Conservation (phyloP, 1,140 invertebrate genomes). For the Mesaphorura yosii region DNA sequence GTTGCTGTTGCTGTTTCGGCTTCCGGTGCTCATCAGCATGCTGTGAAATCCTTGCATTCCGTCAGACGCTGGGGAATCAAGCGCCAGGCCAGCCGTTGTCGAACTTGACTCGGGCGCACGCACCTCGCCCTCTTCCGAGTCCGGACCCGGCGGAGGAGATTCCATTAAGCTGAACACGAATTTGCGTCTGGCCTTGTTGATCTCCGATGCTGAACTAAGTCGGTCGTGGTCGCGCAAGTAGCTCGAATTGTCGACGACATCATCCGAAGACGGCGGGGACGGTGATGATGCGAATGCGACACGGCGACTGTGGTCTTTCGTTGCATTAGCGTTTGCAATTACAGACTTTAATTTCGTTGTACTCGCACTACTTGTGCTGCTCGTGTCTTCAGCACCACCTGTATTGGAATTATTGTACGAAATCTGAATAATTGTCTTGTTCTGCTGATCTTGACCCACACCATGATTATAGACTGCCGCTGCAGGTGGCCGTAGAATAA, state of each 20-base stretch:
- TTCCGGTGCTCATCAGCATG: neutral
- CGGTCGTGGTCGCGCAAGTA: neutral
- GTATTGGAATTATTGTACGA: slow-evolving; percentile 22
- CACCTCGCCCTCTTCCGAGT: too few species aligned
- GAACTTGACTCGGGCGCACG: too few species aligned
- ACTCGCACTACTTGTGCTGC: neutral
- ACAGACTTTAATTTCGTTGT: neutral
- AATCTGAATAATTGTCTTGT: slow-evolving; percentile 31
- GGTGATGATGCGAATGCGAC: slow-evolving; percentile 13
- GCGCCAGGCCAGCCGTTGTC: slow-evolving; percentile 19
- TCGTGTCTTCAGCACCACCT: neutral
- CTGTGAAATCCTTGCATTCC: slow-evolving; percentile 3
- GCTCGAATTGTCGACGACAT: neutral
- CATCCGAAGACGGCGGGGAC: neutral
- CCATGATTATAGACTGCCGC: slow-evolving; percentile 10
- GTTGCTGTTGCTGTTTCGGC: neutral
- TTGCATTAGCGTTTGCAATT: neutral
- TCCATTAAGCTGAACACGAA: slow-evolving; percentile 31
- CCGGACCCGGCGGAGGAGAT: too few species aligned
- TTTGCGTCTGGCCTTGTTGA: slow-evolving; percentile 26
- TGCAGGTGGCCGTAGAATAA: slow-evolving; percentile 38
- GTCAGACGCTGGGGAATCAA: slow-evolving; percentile 23
- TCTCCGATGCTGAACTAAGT: slow-evolving; percentile 9
- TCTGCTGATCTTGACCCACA: slow-evolving; percentile 17
- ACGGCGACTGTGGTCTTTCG: neutral